A percentile compares a stretch with the other conserved stretches of the same genome.
Conservation (phyloP, 2,888 invertebrate species). For the Panzeria rudis region DNA sequence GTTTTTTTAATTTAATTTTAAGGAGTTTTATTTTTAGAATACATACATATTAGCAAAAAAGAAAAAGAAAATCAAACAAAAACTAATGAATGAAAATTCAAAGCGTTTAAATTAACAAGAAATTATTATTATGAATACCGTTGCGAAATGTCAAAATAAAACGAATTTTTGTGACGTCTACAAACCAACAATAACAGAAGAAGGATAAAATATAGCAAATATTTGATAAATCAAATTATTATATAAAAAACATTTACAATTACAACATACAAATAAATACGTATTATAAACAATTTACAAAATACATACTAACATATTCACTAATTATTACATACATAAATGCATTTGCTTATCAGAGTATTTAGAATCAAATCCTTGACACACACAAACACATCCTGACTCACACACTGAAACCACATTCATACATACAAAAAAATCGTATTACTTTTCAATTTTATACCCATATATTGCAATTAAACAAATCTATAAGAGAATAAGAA, state of each 20-base stretch:
- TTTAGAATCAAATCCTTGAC: slow-evolving; percentile 25
- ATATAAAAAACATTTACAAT: slow-evolving; percentile 62
- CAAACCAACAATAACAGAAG: slow-evolving; percentile 76
- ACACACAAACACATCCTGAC: slow-evolving; percentile 4
- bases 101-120: slow-evolving; percentile 61
- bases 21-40: slow-evolving; percentile 33
- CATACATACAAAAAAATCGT: slow-evolving; percentile 2
- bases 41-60: slow-evolving; percentile 25
- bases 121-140: slow-evolving; percentile 82
- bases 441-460: slow-evolving; percentile 30
- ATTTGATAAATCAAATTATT: slow-evolving; percentile 62
- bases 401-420: neutral
- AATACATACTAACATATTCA: slow-evolving; percentile 44
- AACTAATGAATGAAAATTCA: slow-evolving; percentile 38
- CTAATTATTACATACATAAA: slow-evolving; percentile 40
- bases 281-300: slow-evolving; percentile 62
- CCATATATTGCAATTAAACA: slow-evolving; percentile 7
- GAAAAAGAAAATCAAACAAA: slow-evolving; percentile 7
- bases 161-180: slow-evolving; percentile 83
- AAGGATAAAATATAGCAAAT: slow-evolving; percentile 62
- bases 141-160: slow-evolving; percentile 78
- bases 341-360: slow-evolving; percentile 31
- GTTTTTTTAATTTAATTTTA: slow-evolving; percentile 31
- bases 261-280: slow-evolving; percentile 70
- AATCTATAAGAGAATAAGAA: slow-evolving; percentile 8